phyloP scores from a whole-genome alignment of 1,140 invertebrate genomes.

The Hyphantria cunea region DNA sequence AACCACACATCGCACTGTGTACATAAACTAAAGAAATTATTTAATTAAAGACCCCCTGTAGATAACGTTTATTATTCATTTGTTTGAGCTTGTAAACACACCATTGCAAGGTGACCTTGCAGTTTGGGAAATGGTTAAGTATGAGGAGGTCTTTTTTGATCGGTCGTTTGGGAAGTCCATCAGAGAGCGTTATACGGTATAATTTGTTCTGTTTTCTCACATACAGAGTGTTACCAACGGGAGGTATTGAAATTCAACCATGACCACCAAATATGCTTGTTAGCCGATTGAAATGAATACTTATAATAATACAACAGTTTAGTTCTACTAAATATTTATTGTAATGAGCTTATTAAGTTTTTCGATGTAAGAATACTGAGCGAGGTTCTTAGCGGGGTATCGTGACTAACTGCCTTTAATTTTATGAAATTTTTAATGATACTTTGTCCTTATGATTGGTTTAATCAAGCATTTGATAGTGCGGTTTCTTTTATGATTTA shows the following conservation, averaged over 20 bases:
- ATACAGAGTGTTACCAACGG: constrained; percentile 39
- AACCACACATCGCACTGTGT: constrained; percentile 34
- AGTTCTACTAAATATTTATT: constrained; percentile 1
- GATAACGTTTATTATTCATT: constrained; percentile 46
- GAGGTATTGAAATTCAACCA: constrained; percentile 11
- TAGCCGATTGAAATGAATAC: constrained; percentile 8
- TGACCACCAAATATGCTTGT: constrained; percentile 15
- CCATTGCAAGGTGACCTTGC: constrained; percentile 12
- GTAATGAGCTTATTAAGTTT: constrained; percentile 18
- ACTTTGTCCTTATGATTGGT: not conserved
- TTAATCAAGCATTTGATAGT: not conserved
- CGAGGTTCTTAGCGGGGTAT: constrained; percentile 8
- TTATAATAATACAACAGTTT: constrained; percentile 8
- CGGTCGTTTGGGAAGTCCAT: constrained; percentile 30
- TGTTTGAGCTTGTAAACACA: constrained; percentile 18
- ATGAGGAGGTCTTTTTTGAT: constrained; percentile 7
- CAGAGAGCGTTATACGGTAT: constrained; percentile 16
- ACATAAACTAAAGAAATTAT: constrained; percentile 49
- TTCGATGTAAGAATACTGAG: not conserved
- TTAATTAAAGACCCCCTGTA: constrained; percentile 57
- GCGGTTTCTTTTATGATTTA: not conserved
- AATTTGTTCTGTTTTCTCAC: constrained; percentile 42
- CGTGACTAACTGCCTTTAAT: not conserved
- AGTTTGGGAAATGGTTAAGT: not conserved
- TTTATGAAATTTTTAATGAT: not conserved